Evolutionary conservation across 2,113 vertebrate genomes (phyloP).

Genomic region (Myocastor coypus): DNA sequence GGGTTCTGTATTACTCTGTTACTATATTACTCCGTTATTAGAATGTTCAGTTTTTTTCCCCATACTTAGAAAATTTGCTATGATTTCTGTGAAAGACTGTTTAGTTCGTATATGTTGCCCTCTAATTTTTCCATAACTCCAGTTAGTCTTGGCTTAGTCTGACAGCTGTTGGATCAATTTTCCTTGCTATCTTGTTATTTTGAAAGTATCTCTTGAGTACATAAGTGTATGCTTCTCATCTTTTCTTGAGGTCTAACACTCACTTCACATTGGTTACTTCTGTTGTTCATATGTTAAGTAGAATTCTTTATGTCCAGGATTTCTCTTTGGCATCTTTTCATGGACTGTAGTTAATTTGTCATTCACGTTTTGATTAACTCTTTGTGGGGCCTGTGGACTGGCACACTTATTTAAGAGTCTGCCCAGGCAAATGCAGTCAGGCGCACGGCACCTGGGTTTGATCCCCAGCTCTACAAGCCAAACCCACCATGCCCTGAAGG

Average conservation of each 20-base stretch:
- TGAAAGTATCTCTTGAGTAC: background rate
- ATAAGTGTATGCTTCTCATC: background rate
- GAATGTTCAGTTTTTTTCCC: background rate
- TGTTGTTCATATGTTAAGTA: background rate
- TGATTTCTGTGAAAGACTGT: background rate
- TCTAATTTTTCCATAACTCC: background rate
- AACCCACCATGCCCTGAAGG: no score
- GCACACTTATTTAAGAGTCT: no score
- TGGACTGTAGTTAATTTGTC: background rate
- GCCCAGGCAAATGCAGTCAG: no score
- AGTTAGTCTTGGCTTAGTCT: background rate
- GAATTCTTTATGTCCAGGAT: background rate
- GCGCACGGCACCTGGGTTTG: no score
- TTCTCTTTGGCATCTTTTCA: background rate
- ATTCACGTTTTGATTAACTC: background rate
- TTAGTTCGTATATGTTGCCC: background rate
- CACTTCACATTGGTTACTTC: background rate
- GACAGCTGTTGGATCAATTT: background rate
- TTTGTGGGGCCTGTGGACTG: no score
- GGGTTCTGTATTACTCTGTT: background rate
- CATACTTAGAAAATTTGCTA: background rate
- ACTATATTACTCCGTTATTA: background rate
- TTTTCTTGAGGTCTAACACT: background rate
- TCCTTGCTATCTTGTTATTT: background rate
- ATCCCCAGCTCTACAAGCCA: no score